A percentile compares a stretch with the other conserved stretches of the same genome.
phyloP scores from a whole-genome alignment of 2,797 vertebrate genomes.

The Eremophila alpestris region DNA sequence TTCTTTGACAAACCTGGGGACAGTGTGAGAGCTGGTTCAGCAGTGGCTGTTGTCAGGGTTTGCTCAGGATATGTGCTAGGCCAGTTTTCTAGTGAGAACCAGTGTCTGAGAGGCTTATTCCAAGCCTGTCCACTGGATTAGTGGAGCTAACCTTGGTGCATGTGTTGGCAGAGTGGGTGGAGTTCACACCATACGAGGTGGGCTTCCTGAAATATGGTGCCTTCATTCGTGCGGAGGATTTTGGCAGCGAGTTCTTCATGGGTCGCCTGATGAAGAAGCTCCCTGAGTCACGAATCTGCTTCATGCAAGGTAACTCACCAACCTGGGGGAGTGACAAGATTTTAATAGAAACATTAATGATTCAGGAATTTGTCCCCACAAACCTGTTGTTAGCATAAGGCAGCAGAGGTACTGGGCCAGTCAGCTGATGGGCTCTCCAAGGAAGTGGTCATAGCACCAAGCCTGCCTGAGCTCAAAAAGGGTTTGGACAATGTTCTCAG shows the following conservation, averaged over 20 bases:
- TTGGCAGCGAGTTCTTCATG: constrained; percentile 84
- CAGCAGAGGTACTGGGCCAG: not conserved
- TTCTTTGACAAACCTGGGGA: not conserved
- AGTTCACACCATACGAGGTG: constrained; percentile 80
- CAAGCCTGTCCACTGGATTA: not conserved
- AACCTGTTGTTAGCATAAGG: not conserved
- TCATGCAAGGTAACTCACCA: constrained; percentile 77
- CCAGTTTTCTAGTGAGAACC: not conserved
- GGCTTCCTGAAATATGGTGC: constrained; percentile 79
- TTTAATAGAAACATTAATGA: not conserved
- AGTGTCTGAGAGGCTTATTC: not conserved
- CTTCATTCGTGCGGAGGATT: constrained; percentile 77
- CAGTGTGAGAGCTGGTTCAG: not conserved
- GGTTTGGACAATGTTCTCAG: not conserved
- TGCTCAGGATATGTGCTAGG: not conserved
- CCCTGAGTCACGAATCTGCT: constrained; percentile 80
- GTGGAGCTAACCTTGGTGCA: not conserved
- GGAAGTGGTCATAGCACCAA: not conserved
- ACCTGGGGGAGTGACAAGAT: not conserved
- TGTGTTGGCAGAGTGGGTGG: constrained; percentile 78
- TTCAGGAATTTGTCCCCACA: not conserved
- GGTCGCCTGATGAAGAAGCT: constrained; percentile 79
- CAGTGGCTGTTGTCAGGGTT: not conserved
- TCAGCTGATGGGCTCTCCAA: not conserved
- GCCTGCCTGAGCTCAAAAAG: not conserved